Base-by-base conservation (phyloP, 2,888 invertebrate genomes). In the Hybos culiciformis region DNA sequence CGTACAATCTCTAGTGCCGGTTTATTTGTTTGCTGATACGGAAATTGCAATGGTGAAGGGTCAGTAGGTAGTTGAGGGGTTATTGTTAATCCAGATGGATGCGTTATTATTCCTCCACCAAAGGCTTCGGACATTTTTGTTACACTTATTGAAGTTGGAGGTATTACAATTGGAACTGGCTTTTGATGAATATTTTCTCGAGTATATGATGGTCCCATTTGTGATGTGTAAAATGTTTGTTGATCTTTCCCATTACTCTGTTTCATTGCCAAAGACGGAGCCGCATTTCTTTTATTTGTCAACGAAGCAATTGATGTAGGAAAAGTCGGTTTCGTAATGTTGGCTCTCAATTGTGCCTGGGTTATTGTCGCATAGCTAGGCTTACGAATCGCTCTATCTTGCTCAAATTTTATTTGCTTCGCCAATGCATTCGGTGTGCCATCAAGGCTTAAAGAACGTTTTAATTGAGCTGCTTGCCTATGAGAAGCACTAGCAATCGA, bases 401-500 rank as follows among this genome's bases (percentile, higher is more conserved):
- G 54, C 3, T 60, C 60, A 8, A 57, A n/a, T 31, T 58, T 56
- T n/a, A 54, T 55, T 9, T 60, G 61, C 40, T 59, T 59, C 0
- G 50, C 42, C 18, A 51, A 41, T 6, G 46, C 18, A 2, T 48
- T 42, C 19, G 52, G 39, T 1, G 53, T 43, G 5, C 63, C 59
- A 38, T 65, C 65, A n/a, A 63, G 48, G 5, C 61, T 62, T 0
- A 56, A 50, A 0, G 65, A 60, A 2, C 65, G 54, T 47, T 65
- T 65, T 5, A 59, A 41, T 12, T 52, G 52, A 11, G 53, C 52
- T 29, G 53, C 48, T 32, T 58, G 59, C 47, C 63, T 59, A 43
- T 61, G 61, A 20, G 59, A 59, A 3, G 59, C 50, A 49, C 63
- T 65, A 34, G 65, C 63, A 31, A 63, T 65, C 15, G 65, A 62